Evolutionary conservation across 2,113 vertebrate species (phyloP), one percentile per base, ranked within the genome.

Genomic region (Symphodus melops): DNA sequence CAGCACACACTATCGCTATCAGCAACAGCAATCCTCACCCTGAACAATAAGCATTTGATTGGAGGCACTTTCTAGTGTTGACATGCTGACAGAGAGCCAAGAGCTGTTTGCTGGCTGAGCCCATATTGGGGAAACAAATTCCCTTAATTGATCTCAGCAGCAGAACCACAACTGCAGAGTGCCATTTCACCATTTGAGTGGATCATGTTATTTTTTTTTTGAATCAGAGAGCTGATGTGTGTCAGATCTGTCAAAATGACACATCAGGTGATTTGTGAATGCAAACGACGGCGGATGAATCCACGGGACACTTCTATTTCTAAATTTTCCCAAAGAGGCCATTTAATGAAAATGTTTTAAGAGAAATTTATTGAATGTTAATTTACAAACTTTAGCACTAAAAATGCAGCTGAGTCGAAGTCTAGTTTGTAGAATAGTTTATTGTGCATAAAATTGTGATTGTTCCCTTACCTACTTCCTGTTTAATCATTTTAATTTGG

Each of bases 61-160:
- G 13, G 48, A 21, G 33, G 21, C 68, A 25, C 56, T 73, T 33
- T 61, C 53, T 42, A 48, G 25, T 9, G 51, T 58, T 63, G 55
- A 39, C 51, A 68, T 44, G 33, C 57, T 57, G 33, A 44, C 60
- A 25, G 48, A 3, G 42, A 57, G 60, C 68, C 64, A 60, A 51
- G 28, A 77, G n/a, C 49, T 69, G 44, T 54, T 53, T 62, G 39
- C 25, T 58, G 70, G 63, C 53, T 52, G 58, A 76, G 19, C 9
- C n/a, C 12, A 51, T 58, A 71, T 71, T 58, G 46, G 60, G 28
- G 37, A 73, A 74, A 77, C 49, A 70, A 65, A 74, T 70, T 70
- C 51, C 21, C 54, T 46, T 44, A 52, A 68, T 77, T 74, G 54
- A 77, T 74, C 49, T 57, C 54, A 60, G 65, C 25, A 13, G 68